These are phyloP conservation scores for Garrulus glandarius DNA, from an alignment of 2,797 vertebrate species.

Conservation along the genomic window DNA sequence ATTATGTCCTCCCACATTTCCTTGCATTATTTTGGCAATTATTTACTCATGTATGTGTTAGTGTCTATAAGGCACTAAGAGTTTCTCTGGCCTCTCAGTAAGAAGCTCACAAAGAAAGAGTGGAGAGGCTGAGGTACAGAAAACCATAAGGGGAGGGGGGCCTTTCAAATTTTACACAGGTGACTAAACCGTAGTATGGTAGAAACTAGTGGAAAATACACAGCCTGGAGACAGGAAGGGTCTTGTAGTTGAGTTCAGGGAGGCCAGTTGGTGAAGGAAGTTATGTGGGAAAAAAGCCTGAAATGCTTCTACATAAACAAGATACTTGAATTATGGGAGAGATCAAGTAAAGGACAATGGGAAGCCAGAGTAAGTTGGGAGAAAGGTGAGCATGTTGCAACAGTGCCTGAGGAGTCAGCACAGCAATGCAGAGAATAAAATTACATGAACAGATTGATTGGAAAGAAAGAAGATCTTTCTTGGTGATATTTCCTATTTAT, in stretches of 20 bases:
- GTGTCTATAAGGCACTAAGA: background rate
- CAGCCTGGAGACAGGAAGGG: background rate
- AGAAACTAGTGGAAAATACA: background rate
- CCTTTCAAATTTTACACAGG: background rate
- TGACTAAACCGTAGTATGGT: background rate
- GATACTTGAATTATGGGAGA: background rate
- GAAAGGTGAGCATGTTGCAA: background rate
- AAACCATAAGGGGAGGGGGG: background rate
- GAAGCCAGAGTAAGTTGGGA: background rate
- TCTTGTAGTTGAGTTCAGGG: background rate
- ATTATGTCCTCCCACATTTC: slow-evolving; percentile 38
- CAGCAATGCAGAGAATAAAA: background rate
- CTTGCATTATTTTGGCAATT: background rate
- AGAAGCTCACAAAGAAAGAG: background rate
- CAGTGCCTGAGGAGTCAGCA: background rate
- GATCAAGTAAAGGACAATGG: background rate
- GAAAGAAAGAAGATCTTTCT: background rate
- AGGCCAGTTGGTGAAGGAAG: background rate
- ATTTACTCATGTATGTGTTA: background rate
- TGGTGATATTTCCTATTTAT: background rate
- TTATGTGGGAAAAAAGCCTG: background rate
- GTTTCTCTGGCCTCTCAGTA: background rate
- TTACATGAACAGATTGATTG: background rate
- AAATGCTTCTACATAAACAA: background rate
- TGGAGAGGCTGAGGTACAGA: background rate